Conservation (phyloP, 1,140 invertebrate species). For the Drosophila varians region DNA sequence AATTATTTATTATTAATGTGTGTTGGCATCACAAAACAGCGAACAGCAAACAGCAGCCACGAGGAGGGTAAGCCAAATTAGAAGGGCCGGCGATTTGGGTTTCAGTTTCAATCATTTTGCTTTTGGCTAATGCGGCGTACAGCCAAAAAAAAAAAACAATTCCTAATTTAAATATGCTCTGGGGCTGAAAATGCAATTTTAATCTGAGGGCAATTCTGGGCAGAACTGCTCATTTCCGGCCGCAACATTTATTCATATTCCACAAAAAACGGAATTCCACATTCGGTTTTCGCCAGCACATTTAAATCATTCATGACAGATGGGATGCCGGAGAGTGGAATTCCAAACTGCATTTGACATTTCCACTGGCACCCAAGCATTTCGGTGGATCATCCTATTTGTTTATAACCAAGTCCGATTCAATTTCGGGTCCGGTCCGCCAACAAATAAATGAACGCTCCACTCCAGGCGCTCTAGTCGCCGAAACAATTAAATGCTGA, state of each 20-base stretch:
- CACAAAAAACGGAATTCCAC: conserved; percentile 27
- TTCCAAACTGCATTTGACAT: conserved; percentile 40
- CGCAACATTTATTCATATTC: conserved; percentile 50
- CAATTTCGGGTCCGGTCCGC: conserved; percentile 2
- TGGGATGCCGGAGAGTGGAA: conserved; percentile 8
- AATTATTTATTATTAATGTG: conserved; percentile 81
- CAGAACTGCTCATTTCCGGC: conserved; percentile 54
- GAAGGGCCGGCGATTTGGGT: conserved; percentile 26
- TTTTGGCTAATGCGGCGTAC: conserved; percentile 26
- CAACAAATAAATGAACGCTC: background rate
- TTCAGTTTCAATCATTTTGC: conserved; percentile 29
- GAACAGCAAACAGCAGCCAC: conserved; percentile 14
- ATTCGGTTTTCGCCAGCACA: conserved; percentile 52
- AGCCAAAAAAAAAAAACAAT: conserved; percentile 42
- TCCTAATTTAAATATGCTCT: conserved; percentile 24
- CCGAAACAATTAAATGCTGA: conserved; percentile 33
- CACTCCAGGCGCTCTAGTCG: conserved; percentile 7
- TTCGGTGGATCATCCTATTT: conserved; percentile 18
- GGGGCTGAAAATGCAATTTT: conserved; percentile 23
- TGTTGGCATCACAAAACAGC: conserved; percentile 10
- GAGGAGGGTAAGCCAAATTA: conserved; percentile 41
- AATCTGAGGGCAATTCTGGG: background rate
- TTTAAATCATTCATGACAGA: conserved; percentile 71
- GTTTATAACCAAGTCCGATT: conserved; percentile 33
- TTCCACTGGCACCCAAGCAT: conserved; percentile 15